Base-by-base conservation (phyloP, 2,888 invertebrate genomes). In the Chrysina gloriosa region DNA sequence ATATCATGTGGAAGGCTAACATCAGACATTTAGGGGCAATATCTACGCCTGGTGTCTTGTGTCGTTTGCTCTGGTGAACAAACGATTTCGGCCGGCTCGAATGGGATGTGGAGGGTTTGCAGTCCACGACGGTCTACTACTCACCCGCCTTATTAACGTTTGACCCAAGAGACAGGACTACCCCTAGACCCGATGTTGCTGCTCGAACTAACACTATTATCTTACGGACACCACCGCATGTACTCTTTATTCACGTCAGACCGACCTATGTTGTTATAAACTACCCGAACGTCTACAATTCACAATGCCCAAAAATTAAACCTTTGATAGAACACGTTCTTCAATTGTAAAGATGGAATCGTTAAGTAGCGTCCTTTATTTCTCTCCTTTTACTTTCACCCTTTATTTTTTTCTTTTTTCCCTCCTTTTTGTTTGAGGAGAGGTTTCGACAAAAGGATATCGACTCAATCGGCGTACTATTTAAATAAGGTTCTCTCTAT, bases 11-110 rank as follows among this genome's bases (percentile, higher is more conserved):
- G 69, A 71, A 68, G 71, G 70, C 69, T 69, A 73, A 72, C 71
- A 71, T 67, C 69, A 69, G 67, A 70, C 71, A 70, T 72, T 72
- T 27, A 71, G 63, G 67, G 68, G 67, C 68, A 68, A 67, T 70
- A 72, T 67, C 68, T 68, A 39, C 39, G 39, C 68, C 65, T 64
- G 64, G 71, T 69, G 68, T 69, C 69, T 72, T 71, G 69, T 69
- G 74, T 72, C 71, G 73, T 73, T 73, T 73, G 74, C 72, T 73
- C 73, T 74, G 72, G 69, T 72, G 72, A 72, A 69, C 73, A 72
- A 73, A 73, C 72, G 74, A 71, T 70, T 70, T 70, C 52, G 54
- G 66, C 42, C 52, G 69, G 67, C 58, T 68, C 66, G 71, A 50
- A 70, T 70, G 72, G 70, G 71, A 75, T 67, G 63, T 67, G 61